Evolutionary conservation across 2,797 vertebrate species (phyloP).

Genomic region (Scolopax rusticola): DNA sequence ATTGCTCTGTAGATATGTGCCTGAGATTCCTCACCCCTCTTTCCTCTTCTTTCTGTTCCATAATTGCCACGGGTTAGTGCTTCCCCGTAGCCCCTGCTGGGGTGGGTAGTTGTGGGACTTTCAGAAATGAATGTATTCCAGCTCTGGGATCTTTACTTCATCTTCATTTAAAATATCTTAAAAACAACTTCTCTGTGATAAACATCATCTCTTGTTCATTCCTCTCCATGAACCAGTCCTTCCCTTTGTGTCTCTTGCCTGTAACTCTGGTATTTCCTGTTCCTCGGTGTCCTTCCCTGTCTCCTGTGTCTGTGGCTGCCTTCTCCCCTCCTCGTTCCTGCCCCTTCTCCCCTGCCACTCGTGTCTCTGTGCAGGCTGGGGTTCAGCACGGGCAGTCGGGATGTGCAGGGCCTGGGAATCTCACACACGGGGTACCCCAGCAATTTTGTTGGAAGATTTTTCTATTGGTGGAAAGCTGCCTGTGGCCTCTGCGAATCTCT

Average conservation of each 20-base stretch:
- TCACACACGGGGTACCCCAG: rapidly evolving
- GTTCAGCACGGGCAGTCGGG: not conserved
- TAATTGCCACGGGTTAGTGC: rapidly evolving
- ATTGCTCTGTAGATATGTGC: not conserved
- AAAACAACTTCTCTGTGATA: not conserved
- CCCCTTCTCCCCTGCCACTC: not conserved
- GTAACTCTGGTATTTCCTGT: not conserved
- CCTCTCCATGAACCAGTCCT: not conserved
- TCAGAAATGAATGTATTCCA: not conserved
- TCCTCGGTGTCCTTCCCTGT: not conserved
- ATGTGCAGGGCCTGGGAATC: not conserved
- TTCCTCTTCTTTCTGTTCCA: not conserved
- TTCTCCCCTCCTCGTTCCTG: not conserved
- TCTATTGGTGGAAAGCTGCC: not conserved
- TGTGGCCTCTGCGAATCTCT: not conserved
- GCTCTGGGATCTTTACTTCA: not conserved
- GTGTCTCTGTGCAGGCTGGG: not conserved
- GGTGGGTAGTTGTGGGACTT: not conserved
- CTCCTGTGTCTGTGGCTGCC: not conserved
- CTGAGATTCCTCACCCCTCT: rapidly evolving
- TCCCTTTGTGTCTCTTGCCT: not conserved
- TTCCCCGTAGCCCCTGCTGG: not conserved
- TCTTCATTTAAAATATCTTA: not conserved
- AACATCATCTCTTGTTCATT: not conserved
- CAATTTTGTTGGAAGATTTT: no score